Conservation (phyloP, 2,113 vertebrate genomes). For the Rutilus rutilus region DNA sequence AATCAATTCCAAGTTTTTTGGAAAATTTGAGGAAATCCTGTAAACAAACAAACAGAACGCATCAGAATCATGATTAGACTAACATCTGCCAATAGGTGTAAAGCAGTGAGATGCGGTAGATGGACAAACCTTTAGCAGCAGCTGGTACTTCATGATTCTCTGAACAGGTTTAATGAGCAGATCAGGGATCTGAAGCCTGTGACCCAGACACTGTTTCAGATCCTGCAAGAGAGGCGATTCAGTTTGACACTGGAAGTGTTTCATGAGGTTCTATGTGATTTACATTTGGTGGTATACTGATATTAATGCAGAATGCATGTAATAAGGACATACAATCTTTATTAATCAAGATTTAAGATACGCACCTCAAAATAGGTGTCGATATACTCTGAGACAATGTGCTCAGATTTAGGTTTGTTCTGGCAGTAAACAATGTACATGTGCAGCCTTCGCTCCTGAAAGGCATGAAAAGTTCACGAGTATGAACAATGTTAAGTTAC, state of each 20-base stretch:
- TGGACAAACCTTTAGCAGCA: slow-evolving; percentile 89
- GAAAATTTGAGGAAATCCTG: slow-evolving; percentile 97
- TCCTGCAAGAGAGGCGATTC: slow-evolving; percentile 75
- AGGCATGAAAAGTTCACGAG: neutral
- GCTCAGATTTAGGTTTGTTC: slow-evolving; percentile 98
- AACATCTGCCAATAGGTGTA: neutral
- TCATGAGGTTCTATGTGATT: neutral
- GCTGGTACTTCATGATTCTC: slow-evolving; percentile 98
- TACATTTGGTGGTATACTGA: neutral
- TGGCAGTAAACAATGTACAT: slow-evolving; percentile 99
- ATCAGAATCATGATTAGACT: slow-evolving; percentile 12
- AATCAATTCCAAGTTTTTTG: slow-evolving; percentile 92
- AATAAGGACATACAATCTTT: neutral
- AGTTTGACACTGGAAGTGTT: neutral
- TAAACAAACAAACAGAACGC: slow-evolving; percentile 19
- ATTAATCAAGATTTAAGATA: neutral
- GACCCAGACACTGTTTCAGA: slow-evolving; percentile 91
- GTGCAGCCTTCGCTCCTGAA: slow-evolving; percentile 93
- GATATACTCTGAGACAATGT: slow-evolving; percentile 96
- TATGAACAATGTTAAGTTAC: neutral
- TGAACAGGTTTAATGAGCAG: slow-evolving; percentile 94
- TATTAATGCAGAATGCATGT: neutral
- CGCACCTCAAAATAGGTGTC: slow-evolving; percentile 98
- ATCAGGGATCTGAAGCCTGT: slow-evolving; percentile 92
- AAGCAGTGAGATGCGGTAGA: neutral